Percentiles rank a stretch among this genome's conserved stretches.
Evolutionary conservation across 2,888 invertebrate genomes (phyloP).

Genomic region (Eristalis intricaria): DNA sequence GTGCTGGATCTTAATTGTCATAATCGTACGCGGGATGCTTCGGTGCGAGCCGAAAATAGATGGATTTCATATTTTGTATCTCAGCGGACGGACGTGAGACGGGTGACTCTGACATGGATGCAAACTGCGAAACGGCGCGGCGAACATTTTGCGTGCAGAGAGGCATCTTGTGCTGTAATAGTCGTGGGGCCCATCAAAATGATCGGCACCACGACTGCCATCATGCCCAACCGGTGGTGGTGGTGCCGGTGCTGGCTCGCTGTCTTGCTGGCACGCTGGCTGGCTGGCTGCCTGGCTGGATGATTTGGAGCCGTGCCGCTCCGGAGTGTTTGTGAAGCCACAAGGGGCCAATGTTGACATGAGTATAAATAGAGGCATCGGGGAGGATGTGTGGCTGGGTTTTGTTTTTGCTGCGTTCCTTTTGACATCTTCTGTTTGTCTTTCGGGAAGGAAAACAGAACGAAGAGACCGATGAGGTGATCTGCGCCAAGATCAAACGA

Average conservation of each 20-base stretch:
- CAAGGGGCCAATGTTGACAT: slow-evolving; percentile 66
- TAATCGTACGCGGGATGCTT: slow-evolving; percentile 70
- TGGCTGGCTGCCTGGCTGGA: neutral
- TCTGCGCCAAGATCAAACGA: slow-evolving; percentile 65
- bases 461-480: slow-evolving; percentile 49
- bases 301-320: slow-evolving; percentile 29
- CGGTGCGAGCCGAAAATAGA: slow-evolving; percentile 68
- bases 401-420: slow-evolving; percentile 28
- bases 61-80: slow-evolving; percentile 65
- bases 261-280: neutral
- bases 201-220: slow-evolving; percentile 64
- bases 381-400: slow-evolving; percentile 59
- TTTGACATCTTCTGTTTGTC: slow-evolving; percentile 60
- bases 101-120: slow-evolving; percentile 39
- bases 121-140: slow-evolving; percentile 56
- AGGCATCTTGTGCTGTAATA: slow-evolving; percentile 55
- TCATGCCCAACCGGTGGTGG: slow-evolving; percentile 61
- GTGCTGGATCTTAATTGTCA: slow-evolving; percentile 72
- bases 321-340: slow-evolving; percentile 30
- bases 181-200: slow-evolving; percentile 63
- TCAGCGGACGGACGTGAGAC: neutral
- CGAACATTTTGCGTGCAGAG: slow-evolving; percentile 62
- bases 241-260: slow-evolving; percentile 18
- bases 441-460: slow-evolving; percentile 56
- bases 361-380: slow-evolving; percentile 56